Percentiles rank a stretch among this genome's conserved stretches.
Evolutionary conservation across 1,140 invertebrate genomes (phyloP).

Genomic region (Drosophila littoralis): DNA sequence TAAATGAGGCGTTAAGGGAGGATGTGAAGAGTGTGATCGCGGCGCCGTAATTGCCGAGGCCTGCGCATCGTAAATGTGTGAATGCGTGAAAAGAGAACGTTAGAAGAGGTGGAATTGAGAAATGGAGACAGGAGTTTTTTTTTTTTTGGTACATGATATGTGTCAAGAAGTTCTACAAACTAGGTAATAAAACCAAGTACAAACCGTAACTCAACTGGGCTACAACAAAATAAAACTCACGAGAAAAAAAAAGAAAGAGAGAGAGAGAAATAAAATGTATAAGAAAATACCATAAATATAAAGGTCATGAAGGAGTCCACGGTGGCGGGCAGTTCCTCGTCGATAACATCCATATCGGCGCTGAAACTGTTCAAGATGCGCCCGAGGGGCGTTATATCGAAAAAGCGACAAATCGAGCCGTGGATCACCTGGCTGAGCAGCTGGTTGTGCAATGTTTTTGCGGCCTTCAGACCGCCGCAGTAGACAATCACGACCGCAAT

Average conservation of each 20-base stretch:
- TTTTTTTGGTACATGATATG: not conserved
- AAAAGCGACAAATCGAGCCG: constrained; percentile 90
- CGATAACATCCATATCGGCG: constrained; percentile 92
- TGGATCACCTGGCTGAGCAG: constrained; percentile 90
- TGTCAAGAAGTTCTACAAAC: constrained; percentile 28
- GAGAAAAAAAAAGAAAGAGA: constrained; percentile 85
- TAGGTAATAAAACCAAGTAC: constrained; percentile 49
- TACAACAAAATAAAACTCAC: constrained; percentile 53
- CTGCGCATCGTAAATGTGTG: constrained; percentile 31
- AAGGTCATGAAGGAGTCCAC: constrained; percentile 89
- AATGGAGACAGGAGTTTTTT: constrained; percentile 21
- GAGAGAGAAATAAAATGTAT: constrained; percentile 42
- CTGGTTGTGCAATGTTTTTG: constrained; percentile 87
- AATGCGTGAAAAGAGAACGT: constrained; percentile 17
- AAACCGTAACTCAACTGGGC: constrained; percentile 67
- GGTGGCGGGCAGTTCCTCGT: constrained; percentile 90
- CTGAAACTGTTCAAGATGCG: constrained; percentile 94
- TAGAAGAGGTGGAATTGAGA: constrained; percentile 10
- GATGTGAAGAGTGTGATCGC: constrained; percentile 87
- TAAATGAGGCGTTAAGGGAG: constrained; percentile 86
- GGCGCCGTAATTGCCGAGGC: constrained; percentile 84
- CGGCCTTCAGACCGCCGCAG: constrained; percentile 89
- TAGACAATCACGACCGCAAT: constrained; percentile 88
- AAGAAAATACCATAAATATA: constrained; percentile 88
- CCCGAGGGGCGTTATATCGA: constrained; percentile 94